Evolutionary conservation across 2,797 vertebrate species (phyloP).

Genomic region (Sebastolobus altivelis): DNA sequence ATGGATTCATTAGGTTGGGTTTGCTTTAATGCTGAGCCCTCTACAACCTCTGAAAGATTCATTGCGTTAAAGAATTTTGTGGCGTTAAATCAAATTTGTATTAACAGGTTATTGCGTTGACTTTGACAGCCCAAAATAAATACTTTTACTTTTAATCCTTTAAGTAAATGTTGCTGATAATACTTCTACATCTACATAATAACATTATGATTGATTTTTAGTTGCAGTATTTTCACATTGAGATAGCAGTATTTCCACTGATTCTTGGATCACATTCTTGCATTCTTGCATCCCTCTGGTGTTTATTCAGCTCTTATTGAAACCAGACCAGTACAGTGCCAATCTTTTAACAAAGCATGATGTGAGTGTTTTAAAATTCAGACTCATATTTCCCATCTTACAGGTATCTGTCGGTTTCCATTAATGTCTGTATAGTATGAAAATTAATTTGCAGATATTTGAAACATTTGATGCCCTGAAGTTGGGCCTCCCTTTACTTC

Average conservation of each 20-base stretch:
- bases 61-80: too few relatives aligned
- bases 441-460: neutral
- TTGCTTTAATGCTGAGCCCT: too few relatives aligned
- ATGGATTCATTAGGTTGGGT: too few relatives aligned
- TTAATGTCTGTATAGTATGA: too few relatives aligned
- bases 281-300: neutral
- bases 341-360: neutral
- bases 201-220: neutral
- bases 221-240: neutral
- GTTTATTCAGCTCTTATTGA: neutral
- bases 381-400: neutral
- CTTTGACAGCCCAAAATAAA: too few relatives aligned
- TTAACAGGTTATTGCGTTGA: too few relatives aligned
- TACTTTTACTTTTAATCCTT: neutral
- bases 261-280: neutral
- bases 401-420: neutral
- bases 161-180: neutral
- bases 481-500: neutral
- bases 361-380: neutral
- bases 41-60: too few relatives aligned
- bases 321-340: neutral
- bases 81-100: too few relatives aligned
- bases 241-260: neutral
- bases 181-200: neutral
- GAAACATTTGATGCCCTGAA: neutral